These are phyloP conservation scores for Cordilura impudica DNA, from an alignment of 2,888 invertebrate species.

Conservation along the genomic window DNA sequence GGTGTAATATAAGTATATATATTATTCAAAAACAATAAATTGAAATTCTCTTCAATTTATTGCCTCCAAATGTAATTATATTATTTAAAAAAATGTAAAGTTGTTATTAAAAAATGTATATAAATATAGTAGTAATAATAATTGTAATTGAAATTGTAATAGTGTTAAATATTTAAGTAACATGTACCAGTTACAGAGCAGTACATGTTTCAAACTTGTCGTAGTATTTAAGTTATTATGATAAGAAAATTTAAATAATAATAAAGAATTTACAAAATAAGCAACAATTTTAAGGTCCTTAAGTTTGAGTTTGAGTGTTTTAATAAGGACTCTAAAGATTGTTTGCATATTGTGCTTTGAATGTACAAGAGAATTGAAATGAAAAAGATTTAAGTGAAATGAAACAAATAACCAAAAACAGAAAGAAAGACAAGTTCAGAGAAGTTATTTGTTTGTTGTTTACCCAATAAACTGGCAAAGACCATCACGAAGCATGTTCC, in stretches of 20 bases:
- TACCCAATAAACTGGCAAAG: constrained; percentile 97
- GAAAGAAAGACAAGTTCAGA: constrained; percentile 55
- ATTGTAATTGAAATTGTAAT: background rate
- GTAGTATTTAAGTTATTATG: constrained; percentile 36
- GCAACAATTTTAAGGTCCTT: background rate
- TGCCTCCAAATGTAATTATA: constrained; percentile 48
- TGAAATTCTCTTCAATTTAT: constrained; percentile 63
- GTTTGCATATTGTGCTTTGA: constrained; percentile 4
- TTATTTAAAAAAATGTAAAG: constrained; percentile 3
- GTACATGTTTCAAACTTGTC: constrained; percentile 44
- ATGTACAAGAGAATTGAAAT: constrained; percentile 32
- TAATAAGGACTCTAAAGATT: background rate
- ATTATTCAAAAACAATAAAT: constrained; percentile 40
- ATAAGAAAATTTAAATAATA: background rate
- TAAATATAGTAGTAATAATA: constrained; percentile 10
- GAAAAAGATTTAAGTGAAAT: background rate
- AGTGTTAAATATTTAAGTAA: constrained; percentile 14
- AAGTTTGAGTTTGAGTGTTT: background rate
- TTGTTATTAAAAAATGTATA: constrained; percentile 19
- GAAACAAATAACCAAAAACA: constrained; percentile 22
- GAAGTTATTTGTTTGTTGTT: constrained; percentile 74
- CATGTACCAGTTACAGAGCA: constrained; percentile 45
- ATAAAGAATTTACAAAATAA: background rate
- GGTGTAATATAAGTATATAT: too few species aligned
- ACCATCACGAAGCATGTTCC: constrained; percentile 99